Evolutionary conservation across 2,888 invertebrate genomes (phyloP), one percentile per base, ranked within the genome.

Genomic region (Cecidostiba fungosa): DNA sequence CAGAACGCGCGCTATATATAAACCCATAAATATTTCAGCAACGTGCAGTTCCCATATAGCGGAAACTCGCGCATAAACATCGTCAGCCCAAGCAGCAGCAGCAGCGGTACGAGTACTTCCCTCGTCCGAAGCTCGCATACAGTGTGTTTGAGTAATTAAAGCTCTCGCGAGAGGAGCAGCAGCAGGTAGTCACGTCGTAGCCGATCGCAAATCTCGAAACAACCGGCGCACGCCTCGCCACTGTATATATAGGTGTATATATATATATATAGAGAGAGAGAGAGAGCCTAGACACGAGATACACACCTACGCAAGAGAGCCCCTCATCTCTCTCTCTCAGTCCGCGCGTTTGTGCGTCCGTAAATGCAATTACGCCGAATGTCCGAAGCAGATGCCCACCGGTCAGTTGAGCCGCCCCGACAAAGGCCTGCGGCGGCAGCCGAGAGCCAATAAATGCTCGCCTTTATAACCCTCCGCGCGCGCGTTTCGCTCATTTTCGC

Each of bases 351-450:
- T 32, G 39, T 36, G 62, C 39, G 78, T 19, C 80, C 90, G 89
- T 90, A 91, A 92, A 91, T 90, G 92, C 91, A 92, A 92, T 92
- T 91, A 92, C 90, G 90, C 90, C 88, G 90, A 91, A 91, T 90
- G 92, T 92, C 92, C 91, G 90, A 90, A 91, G 90, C 92, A 92
- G 91, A 91, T 91, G 91, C 90, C 91, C 89, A 89, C 89, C 90
- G 91, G 91, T 90, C 90, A 90, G 89, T 90, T 79, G 39, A 39
- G 39, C 80, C 76, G 50, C 69, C 32, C 72, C 8, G 62, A 66
- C 62, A 66, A 66, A 66, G 66, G 73, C 78, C 23, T 73, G 70
- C 74, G 36, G n/a, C 77, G 69, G 85, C 74, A 89, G 90, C 91
- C 91, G 73, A 85, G 81, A 89, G 90, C 91, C 91, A 90, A 91